These are phyloP conservation scores for Drosophila tani DNA, from an alignment of 1,140 invertebrate species.

Conservation along the genomic window DNA sequence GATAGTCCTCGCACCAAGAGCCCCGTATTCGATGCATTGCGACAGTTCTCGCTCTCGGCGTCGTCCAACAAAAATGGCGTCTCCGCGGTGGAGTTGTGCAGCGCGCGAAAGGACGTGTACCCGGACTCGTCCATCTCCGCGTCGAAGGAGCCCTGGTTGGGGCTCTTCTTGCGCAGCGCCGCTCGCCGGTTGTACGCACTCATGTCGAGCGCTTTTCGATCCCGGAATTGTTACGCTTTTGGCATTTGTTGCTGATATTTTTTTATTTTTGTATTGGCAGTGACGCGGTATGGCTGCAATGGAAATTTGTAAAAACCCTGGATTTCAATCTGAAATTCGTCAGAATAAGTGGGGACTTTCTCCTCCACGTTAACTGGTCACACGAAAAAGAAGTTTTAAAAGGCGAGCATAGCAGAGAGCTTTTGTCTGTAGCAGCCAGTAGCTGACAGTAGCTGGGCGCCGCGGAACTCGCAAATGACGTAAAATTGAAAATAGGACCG, in stretches of 20 bases:
- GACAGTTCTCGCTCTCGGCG: conserved; percentile 62
- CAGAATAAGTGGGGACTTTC: too few relatives aligned
- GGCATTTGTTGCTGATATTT: conserved; percentile 29
- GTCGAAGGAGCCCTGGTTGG: conserved; percentile 24
- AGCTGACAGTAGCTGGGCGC: too few relatives aligned
- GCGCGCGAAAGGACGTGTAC: conserved; percentile 66
- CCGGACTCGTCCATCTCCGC: conserved; percentile 69
- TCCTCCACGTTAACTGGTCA: neutral
- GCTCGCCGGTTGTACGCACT: conserved; percentile 60
- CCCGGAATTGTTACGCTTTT: conserved; percentile 41
- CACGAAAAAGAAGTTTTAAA: neutral
- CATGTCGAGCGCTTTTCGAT: conserved; percentile 45
- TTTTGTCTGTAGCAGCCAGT: too few relatives aligned
- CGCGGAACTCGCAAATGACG: too few relatives aligned
- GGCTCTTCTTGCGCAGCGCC: conserved; percentile 37
- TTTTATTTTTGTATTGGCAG: conserved; percentile 24
- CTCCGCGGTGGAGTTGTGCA: conserved; percentile 71
- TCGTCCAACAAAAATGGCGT: conserved; percentile 74
- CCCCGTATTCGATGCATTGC: conserved; percentile 53
- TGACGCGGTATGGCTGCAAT: neutral
- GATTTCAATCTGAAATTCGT: too few relatives aligned
- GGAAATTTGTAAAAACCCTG: neutral
- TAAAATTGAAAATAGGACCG: too few relatives aligned
- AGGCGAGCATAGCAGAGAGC: too few relatives aligned
- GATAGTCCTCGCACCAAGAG: conserved; percentile 1